These are phyloP conservation scores for Carettochelys insculpta DNA, from an alignment of 2,113 vertebrate genomes.

Conservation along the genomic window DNA sequence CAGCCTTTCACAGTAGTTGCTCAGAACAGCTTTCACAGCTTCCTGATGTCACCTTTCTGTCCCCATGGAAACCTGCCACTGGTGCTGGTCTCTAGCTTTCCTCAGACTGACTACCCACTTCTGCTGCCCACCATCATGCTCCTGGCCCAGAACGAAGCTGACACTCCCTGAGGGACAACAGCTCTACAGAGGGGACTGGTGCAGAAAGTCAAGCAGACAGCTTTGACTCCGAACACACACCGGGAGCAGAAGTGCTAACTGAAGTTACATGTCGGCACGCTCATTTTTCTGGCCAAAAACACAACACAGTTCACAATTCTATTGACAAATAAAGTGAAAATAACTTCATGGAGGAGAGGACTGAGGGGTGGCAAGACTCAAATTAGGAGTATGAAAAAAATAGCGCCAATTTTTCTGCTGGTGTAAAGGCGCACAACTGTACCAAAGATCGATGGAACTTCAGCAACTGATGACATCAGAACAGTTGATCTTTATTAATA, in stretches of 20 bases:
- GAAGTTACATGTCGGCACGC: constrained; percentile 10
- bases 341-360: background rate
- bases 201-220: background rate
- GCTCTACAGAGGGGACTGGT: background rate
- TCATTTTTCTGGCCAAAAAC: constrained; percentile 56
- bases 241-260: constrained; percentile 64
- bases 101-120: background rate
- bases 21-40: fast-evolving
- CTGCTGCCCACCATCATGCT: background rate
- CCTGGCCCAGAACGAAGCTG: no score
- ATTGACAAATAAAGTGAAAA: constrained; percentile 48
- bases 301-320: constrained; percentile 64
- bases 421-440: background rate
- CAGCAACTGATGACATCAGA: background rate
- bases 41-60: background rate
- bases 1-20: constrained; percentile 9
- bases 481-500: background rate
- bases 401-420: background rate
- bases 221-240: background rate
- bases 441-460: background rate
- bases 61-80: background rate
- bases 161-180: no score
- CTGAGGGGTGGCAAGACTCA: background rate
- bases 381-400: background rate
- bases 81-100: background rate